A percentile compares a stretch with the other conserved stretches of the same genome.
phyloP scores from a whole-genome alignment of 2,888 invertebrate species.

The Phyto melanocephala region DNA sequence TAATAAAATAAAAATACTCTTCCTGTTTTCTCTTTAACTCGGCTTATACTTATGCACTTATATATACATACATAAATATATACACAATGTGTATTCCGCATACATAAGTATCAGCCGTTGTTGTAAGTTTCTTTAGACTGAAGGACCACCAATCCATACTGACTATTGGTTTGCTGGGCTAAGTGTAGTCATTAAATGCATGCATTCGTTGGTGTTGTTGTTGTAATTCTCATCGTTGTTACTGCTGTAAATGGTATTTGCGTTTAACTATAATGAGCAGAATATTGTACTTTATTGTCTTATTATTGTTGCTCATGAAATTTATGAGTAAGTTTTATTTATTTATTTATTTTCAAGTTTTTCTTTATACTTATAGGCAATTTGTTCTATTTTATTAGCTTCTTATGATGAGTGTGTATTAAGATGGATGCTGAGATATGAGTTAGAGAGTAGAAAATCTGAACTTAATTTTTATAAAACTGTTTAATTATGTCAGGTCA shows the following conservation, averaged over 20 bases:
- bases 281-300: conserved; percentile 40
- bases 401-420: neutral
- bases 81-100: too few species aligned
- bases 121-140: conserved; percentile 9
- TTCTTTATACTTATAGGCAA: neutral
- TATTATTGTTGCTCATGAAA: conserved; percentile 12
- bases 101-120: conserved; percentile 3
- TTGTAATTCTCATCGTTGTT: neutral
- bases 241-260: conserved; percentile 6
- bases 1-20: conserved; percentile 69
- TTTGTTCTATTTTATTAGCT: conserved; percentile 21
- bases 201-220: neutral
- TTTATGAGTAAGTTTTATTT: neutral
- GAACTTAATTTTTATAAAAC: too few species aligned
- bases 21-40: conserved; percentile 50
- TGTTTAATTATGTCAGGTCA: too few species aligned
- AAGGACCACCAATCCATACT: neutral
- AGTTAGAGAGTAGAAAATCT: too few species aligned
- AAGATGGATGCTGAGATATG: too few species aligned
- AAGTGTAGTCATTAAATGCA: conserved; percentile 2
- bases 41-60: neutral
- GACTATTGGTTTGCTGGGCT: neutral
- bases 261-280: conserved; percentile 52
- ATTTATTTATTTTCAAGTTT: neutral
- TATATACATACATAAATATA: neutral